Base-by-base conservation (phyloP, 2,113 vertebrate species). In the Sceloporus undulatus region DNA sequence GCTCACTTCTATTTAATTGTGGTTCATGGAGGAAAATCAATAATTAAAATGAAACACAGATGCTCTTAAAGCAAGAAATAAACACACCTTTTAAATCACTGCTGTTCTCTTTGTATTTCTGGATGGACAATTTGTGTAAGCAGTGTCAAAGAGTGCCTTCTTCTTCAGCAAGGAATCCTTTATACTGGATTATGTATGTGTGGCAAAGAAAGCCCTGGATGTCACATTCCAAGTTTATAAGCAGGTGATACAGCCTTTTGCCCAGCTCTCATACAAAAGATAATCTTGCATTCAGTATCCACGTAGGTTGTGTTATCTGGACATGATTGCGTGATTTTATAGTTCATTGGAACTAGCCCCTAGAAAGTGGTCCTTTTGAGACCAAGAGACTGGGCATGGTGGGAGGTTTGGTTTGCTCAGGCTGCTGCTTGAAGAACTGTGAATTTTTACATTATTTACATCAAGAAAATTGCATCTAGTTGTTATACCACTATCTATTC, bases 21-120 rank as follows among this genome's bases (percentile, higher is more conserved):
- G 27, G 11, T 23, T 75, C 11, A 56, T 82, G 34, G 16, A 70
- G 66, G 59, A 27, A 42, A 80, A 42, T 80, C 4, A 38, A 48
- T 74, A 82, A 87, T 87, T 80, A 87, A 75, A 10, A 34, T 34
- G 34, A 87, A 76, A 9, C 79, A 42, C 40, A 81, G 54, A 65
- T 74, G 40, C 21, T 76, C 4, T 62, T 59, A 34, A 85, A 34
- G 62, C n/a, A 40, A 54, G 48, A 13, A 65, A 4, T 34, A 62
- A 62, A 62, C 18, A 62, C 59, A 62, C 34, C 38, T 62, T 16
- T 74, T 14, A 27, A 65, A 16, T 29, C 68, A 65, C 59, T 52
- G 9, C 73, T 76, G 29, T 86, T 52, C 42, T 18, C 23, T 79
- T 81, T 54, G 11, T 79, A 52, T 86, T 68, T 18, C 19, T 68